Evolutionary conservation across 2,797 vertebrate species (phyloP), one percentile per base, ranked within the genome.

Genomic region (Selene dorsalis): DNA sequence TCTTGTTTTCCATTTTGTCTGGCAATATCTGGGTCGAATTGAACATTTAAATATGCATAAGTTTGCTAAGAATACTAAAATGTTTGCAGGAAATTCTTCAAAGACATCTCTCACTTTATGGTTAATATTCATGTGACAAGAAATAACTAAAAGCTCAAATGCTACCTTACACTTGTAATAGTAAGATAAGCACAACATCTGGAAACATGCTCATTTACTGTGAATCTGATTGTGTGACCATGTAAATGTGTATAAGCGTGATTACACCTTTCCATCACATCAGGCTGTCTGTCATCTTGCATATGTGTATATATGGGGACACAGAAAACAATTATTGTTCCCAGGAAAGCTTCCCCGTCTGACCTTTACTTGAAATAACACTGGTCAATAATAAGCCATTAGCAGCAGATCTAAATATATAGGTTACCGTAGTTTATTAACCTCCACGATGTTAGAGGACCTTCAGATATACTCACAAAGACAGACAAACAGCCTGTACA

Each of bases 21-120:
- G 20, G 13, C 20, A 45, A 65, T 61, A 60, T 73, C 78, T 38
- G 14, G 22, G 16, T 61, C 26, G 66, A 62, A 79, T 62, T 60
- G 26, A 69, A 79, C 58, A 48, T 79, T 65, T 50, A 69, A 81
- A 74, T 58, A 83, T 79, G 63, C 35, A 20, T 61, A 68, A 18
- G 58, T 68, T 58, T 58, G 43, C 35, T 5, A 13, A 75, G 32
- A 70, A 64, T 73, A 55, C 56, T 81, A 11, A 82, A 73, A 81
- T 74, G 55, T 62, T 32, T 14, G 22, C 6, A 16, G 9, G 9
- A 18, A 59, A 50, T 48, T 47, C 0, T 45, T 74, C 45, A 13
- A 48, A 69, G 55, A 32, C 53, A 13, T 72, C 26, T 65, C 24
- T 8, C 26, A 26, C 57, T 70, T 47, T 30, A 17, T 63, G 45